These are phyloP conservation scores for Sebastes trivittatus DNA, from an alignment of 2,797 vertebrate genomes.

Conservation along the genomic window DNA sequence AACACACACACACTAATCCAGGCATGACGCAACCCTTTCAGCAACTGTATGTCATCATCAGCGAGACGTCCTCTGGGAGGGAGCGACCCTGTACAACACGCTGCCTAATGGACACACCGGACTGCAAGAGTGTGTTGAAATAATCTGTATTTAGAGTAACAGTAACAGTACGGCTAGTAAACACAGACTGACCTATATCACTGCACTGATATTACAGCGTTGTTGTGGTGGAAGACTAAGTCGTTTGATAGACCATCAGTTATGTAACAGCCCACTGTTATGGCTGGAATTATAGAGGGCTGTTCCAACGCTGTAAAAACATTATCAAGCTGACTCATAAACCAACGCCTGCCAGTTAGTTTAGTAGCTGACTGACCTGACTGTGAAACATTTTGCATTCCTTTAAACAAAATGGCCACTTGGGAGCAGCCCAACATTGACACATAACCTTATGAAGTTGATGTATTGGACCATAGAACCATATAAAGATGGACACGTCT, in stretches of 20 bases:
- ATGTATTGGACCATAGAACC: not conserved
- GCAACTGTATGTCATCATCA: slow-evolving; percentile 56
- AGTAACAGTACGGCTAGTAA: not conserved
- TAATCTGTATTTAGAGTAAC: not conserved
- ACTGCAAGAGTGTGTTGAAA: not conserved
- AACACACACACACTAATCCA: slow-evolving; percentile 32
- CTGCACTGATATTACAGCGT: not conserved
- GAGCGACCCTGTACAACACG: not conserved
- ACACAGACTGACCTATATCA: slow-evolving; percentile 26
- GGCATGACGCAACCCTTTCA: slow-evolving; percentile 55
- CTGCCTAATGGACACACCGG: slow-evolving; percentile 5
- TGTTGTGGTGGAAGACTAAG: not conserved
- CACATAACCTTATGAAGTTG: not conserved
- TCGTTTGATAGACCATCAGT: slow-evolving; percentile 4
- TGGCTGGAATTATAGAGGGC: not conserved
- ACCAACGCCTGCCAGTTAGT: not conserved
- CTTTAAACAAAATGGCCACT: not conserved
- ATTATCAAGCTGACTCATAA: not conserved
- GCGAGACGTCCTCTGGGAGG: slow-evolving; percentile 31
- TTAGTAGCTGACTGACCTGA: not conserved
- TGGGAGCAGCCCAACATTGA: not conserved
- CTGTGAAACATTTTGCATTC: not conserved
- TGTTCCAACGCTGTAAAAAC: not conserved
- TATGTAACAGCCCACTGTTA: slow-evolving; percentile 30
- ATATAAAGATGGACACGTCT: too few species aligned